Percentiles rank a stretch among this genome's conserved stretches.
These are phyloP conservation scores for Parauchenoglanis ngamensis DNA, from an alignment of 2,797 vertebrate genomes.

Conservation along the genomic window DNA sequence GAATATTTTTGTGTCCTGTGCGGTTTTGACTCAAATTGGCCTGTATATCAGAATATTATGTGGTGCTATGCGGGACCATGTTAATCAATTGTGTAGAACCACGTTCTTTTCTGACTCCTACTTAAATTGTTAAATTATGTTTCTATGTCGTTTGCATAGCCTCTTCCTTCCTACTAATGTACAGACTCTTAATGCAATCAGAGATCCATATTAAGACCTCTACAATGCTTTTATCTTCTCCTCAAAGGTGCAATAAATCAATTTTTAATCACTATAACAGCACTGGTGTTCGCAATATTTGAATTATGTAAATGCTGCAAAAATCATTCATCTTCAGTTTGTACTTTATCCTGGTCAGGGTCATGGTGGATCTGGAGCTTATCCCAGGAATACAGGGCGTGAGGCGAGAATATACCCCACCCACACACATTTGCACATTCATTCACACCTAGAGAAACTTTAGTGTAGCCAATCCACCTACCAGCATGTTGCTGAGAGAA, in stretches of 20 bases:
- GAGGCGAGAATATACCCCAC: background rate
- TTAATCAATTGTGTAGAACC: conserved; percentile 15
- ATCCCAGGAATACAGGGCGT: background rate
- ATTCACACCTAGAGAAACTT: background rate
- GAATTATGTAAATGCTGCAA: background rate
- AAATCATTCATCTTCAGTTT: background rate
- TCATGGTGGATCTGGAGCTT: background rate
- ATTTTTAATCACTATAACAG: conserved; percentile 3
- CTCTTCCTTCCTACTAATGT: background rate
- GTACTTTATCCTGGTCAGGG: background rate
- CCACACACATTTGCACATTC: background rate
- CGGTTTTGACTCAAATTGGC: conserved; percentile 20
- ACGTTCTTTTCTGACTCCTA: conserved; percentile 24
- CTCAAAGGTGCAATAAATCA: conserved; percentile 15
- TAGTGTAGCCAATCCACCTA: background rate
- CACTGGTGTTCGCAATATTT: background rate
- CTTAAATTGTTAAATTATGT: conserved; percentile 19
- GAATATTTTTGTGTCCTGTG: background rate
- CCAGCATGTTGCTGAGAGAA: background rate
- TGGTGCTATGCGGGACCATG: conserved; percentile 30
- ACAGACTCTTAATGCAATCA: conserved; percentile 10
- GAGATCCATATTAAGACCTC: conserved; percentile 5
- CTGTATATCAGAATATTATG: conserved; percentile 4
- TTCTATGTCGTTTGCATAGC: background rate
- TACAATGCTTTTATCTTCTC: conserved; percentile 8